A percentile compares a stretch with the other conserved stretches of the same genome.
Evolutionary conservation across 2,797 vertebrate genomes (phyloP).

Genomic region (Hippocampus kuda): DNA sequence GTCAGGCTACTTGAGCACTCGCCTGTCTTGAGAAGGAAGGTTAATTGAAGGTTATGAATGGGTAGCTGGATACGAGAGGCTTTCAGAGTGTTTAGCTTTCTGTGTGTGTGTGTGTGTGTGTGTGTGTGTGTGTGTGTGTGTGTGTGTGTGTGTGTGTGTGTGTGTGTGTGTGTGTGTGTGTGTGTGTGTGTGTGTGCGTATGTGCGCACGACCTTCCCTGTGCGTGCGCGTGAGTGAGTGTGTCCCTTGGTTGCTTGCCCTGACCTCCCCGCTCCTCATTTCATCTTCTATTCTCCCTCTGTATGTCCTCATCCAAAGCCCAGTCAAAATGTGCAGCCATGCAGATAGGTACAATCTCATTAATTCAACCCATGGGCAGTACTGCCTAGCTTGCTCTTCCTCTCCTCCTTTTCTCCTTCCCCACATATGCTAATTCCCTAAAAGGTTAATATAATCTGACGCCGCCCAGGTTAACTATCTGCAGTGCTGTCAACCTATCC

Average conservation of each 20-base stretch:
- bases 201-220: neutral
- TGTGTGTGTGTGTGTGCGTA: slow-evolving; percentile 30
- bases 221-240: slow-evolving; percentile 23
- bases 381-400: slow-evolving; percentile 38
- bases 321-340: slow-evolving; percentile 65
- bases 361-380: slow-evolving; percentile 63
- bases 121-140: slow-evolving; percentile 24
- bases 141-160: slow-evolving; percentile 23
- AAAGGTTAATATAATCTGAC: slow-evolving; percentile 64
- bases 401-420: slow-evolving; percentile 15
- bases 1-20: slow-evolving; percentile 35
- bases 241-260: slow-evolving; percentile 25
- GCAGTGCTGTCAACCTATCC: slow-evolving; percentile 40
- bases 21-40: slow-evolving; percentile 56
- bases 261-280: slow-evolving; percentile 37
- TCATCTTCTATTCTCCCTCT: slow-evolving; percentile 20
- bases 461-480: slow-evolving; percentile 52
- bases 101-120: slow-evolving; percentile 32
- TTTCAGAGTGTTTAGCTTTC: slow-evolving; percentile 30
- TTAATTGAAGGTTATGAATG: slow-evolving; percentile 67
- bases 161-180: slow-evolving; percentile 28
- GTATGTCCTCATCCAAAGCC: slow-evolving; percentile 39
- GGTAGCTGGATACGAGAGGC: slow-evolving; percentile 45
- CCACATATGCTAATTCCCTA: slow-evolving; percentile 47
- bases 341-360: slow-evolving; percentile 67